Percentiles rank a stretch among this genome's conserved stretches.
These are phyloP conservation scores for Suncus etruscus DNA, from an alignment of 2,113 vertebrate genomes.

Conservation along the genomic window DNA sequence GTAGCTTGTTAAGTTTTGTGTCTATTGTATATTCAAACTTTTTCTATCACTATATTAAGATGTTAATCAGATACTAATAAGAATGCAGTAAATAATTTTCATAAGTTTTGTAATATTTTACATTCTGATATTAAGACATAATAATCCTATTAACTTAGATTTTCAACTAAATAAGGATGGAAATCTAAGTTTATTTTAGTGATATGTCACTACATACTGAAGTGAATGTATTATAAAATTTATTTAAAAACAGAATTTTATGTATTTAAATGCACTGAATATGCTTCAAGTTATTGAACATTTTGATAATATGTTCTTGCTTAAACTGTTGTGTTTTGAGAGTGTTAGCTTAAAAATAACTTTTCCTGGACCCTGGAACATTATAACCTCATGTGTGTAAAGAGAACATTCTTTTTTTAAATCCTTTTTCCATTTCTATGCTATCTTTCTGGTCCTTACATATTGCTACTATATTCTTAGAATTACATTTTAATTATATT, in stretches of 20 bases:
- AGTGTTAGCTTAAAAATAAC: background rate
- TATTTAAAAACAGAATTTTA: background rate
- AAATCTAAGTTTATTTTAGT: background rate
- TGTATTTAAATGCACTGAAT: background rate
- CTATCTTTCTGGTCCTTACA: background rate
- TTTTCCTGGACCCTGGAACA: background rate
- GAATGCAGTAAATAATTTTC: background rate
- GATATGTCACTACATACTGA: background rate
- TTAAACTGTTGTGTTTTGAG: background rate
- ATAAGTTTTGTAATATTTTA: background rate
- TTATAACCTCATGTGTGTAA: background rate
- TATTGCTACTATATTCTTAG: background rate
- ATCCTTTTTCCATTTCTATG: background rate
- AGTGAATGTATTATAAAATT: background rate
- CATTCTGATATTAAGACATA: background rate
- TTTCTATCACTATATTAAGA: slow-evolving; percentile 42
- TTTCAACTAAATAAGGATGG: background rate
- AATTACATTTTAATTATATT: background rate
- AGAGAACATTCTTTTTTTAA: background rate
- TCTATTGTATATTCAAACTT: background rate
- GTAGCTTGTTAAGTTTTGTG: background rate
- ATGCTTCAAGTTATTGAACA: background rate
- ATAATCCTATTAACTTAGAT: background rate
- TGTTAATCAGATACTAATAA: background rate
- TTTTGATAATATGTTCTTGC: background rate